Conservation (phyloP, 2,113 vertebrate genomes). For the Sporophila hypoxantha region DNA sequence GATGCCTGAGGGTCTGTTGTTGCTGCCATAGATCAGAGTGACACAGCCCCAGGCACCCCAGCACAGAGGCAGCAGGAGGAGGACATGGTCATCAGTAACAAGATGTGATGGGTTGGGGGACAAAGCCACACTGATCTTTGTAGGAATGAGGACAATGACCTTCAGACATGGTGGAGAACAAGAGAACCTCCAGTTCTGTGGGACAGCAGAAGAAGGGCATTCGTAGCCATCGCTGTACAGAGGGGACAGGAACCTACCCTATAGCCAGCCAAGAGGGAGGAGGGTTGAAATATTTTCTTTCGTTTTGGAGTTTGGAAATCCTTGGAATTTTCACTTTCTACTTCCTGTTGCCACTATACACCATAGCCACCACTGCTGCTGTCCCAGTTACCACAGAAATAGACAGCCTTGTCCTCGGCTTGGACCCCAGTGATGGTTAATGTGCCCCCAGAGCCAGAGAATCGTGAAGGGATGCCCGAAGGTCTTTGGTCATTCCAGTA, state of each 20-base stretch:
- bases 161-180: background rate
- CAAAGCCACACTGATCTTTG: background rate
- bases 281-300: background rate
- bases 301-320: background rate
- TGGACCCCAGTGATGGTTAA: background rate
- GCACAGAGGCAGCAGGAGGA: background rate
- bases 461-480: background rate
- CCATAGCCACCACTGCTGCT: background rate
- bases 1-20: background rate
- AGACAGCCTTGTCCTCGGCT: background rate
- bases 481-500: background rate
- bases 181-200: background rate
- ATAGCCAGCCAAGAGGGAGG: background rate
- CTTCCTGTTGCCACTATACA: background rate
- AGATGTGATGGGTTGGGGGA: background rate
- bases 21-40: fast-evolving
- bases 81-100: background rate
- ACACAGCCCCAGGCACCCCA: background rate
- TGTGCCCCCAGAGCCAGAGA: fast-evolving
- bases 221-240: background rate
- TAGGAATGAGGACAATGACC: background rate
- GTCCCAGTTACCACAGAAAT: background rate
- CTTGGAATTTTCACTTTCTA: background rate
- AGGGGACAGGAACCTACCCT: background rate
- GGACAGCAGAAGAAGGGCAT: background rate